These are phyloP conservation scores for Dallia pectoralis DNA, from an alignment of 2,797 vertebrate species.

Conservation along the genomic window DNA sequence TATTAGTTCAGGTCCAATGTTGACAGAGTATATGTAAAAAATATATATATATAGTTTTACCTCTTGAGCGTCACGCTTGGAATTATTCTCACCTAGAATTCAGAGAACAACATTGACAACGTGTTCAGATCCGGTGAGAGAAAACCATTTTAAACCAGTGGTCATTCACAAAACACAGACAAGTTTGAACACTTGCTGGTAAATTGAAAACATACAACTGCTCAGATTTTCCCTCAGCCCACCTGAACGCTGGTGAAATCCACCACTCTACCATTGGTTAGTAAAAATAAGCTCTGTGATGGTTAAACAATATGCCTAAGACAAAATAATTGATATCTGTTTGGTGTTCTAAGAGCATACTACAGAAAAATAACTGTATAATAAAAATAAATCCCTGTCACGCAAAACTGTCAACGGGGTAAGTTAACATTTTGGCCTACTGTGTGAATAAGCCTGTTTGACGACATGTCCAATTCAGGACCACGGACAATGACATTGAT, in stretches of 20 bases:
- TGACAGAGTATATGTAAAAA: neutral
- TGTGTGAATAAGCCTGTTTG: no score
- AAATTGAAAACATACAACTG: neutral
- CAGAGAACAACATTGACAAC: neutral
- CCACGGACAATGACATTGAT: no score
- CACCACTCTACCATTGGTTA: neutral
- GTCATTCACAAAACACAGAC: neutral
- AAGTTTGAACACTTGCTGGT: no score
- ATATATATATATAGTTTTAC: constrained; percentile 24
- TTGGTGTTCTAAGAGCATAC: no score
- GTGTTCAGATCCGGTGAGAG: neutral
- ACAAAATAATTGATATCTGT: no score
- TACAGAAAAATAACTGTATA: no score
- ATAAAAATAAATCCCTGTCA: no score
- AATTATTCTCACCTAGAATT: constrained; percentile 17
- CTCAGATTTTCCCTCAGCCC: neutral
- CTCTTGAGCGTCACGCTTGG: constrained; percentile 37
- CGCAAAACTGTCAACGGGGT: no score
- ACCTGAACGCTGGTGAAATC: neutral
- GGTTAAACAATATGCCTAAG: no score
- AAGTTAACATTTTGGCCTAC: no score
- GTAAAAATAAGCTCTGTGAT: no score
- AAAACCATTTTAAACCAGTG: neutral
- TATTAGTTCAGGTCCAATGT: neutral
- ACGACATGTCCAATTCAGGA: no score